These are phyloP conservation scores for Cheumatopsyche charites DNA, from an alignment of 1,140 invertebrate species.

Conservation along the genomic window DNA sequence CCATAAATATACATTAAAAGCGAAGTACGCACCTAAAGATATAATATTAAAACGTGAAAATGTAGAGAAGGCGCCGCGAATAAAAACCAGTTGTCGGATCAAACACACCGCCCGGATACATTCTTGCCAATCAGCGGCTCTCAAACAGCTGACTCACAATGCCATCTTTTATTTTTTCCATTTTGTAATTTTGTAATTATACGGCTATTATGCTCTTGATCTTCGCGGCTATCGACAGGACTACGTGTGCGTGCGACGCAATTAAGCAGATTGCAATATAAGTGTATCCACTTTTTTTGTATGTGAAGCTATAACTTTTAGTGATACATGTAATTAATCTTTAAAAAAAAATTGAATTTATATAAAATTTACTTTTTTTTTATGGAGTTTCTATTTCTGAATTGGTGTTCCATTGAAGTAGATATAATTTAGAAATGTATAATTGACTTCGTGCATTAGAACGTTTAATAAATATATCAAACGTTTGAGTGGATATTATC, in stretches of 20 bases:
- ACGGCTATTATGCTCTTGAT: neutral
- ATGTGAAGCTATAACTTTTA: too few species aligned
- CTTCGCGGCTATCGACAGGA: too few species aligned
- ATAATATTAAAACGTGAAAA: slow-evolving; percentile 28
- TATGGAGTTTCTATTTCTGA: too few species aligned
- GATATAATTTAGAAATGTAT: neutral
- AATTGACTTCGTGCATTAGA: slow-evolving; percentile 5
- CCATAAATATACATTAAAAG: too few species aligned
- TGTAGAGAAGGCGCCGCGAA: slow-evolving; percentile 22
- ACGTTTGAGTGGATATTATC: slow-evolving; percentile 12
- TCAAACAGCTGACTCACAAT: neutral
- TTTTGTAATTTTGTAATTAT: neutral
- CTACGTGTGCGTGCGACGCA: too few species aligned
- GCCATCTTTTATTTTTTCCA: too few species aligned
- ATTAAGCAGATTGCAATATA: too few species aligned
- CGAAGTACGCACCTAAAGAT: slow-evolving; percentile 13
- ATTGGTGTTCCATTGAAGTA: too few species aligned
- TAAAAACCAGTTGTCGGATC: slow-evolving; percentile 40
- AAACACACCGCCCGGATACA: slow-evolving; percentile 48
- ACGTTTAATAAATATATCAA: neutral
- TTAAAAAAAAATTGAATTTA: too few species aligned
- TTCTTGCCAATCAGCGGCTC: slow-evolving; percentile 36
- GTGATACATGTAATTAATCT: too few species aligned
- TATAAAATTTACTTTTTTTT: too few species aligned
- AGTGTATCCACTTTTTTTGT: too few species aligned